These are phyloP conservation scores for Aplochiton taeniatus DNA, from an alignment of 2,797 vertebrate species.

Conservation along the genomic window DNA sequence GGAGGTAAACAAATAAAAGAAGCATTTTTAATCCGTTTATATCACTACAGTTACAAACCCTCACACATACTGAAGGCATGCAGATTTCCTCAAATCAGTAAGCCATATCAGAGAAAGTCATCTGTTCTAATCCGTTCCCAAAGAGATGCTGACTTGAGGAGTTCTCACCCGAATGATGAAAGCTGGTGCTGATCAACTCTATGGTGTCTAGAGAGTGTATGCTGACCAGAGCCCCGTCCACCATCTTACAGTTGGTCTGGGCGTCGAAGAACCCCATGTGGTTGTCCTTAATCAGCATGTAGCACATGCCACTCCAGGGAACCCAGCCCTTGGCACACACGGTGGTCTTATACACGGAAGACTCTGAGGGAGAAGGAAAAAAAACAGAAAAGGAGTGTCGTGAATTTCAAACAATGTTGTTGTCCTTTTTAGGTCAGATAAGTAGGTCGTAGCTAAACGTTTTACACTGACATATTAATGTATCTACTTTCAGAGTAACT, in stretches of 20 bases:
- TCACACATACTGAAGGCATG: too few species aligned
- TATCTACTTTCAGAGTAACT: too few species aligned
- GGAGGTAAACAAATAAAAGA: too few species aligned
- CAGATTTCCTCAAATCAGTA: too few species aligned
- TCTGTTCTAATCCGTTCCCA: too few species aligned
- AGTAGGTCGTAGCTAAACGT: too few species aligned
- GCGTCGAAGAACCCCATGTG: conserved; percentile 67
- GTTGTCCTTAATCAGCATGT: conserved; percentile 69
- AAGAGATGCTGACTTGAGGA: too few species aligned
- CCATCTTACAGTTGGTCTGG: conserved; percentile 61
- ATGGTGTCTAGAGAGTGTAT: conserved; percentile 86
- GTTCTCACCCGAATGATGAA: conserved; percentile 80
- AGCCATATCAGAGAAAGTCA: too few species aligned
- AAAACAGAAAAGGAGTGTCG: not conserved
- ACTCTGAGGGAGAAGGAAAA: conserved; percentile 3
- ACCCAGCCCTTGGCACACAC: conserved; percentile 81
- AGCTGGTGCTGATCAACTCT: conserved; percentile 82
- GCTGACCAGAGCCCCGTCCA: conserved; percentile 78
- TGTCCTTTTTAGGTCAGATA: too few species aligned
- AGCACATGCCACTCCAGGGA: conserved; percentile 86
- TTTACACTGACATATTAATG: too few species aligned
- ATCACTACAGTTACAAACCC: too few species aligned
- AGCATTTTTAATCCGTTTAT: too few species aligned
- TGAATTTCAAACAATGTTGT: not conserved
- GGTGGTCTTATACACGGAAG: conserved; percentile 77